Evolutionary conservation across 2,888 invertebrate species (phyloP), one percentile per base, ranked within the genome.

Genomic region (Amiota communis): DNA sequence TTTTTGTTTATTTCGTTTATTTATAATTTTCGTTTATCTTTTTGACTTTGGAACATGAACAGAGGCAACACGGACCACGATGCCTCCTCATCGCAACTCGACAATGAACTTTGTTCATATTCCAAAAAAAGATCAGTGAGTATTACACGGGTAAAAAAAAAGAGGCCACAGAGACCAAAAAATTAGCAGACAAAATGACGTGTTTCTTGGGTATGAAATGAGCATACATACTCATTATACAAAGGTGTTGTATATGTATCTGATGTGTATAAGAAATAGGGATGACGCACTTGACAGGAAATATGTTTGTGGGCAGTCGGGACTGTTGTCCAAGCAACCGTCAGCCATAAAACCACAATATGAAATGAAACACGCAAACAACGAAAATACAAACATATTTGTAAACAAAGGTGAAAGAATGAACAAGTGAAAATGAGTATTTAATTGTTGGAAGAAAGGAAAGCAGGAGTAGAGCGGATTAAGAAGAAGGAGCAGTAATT

Each of bases 301-400:
- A 68, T 51, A n/a, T 51, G 8, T 68, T 68, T 68, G 67, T 68
- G 67, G 67, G 53, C 67, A 68, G 53, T 68, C 51, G 53, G 47
- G 65, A 48, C 17, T 12, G 11, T 8, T 48, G 67, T 59, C 59
- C 17, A 17, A 36, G 36, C 59, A n/a, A 12, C 51, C 23, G n/a
- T 65, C 65, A 48, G n/a, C 12, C n/a, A 1, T 23, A 12, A 63
- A 36, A 23, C 15, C 15, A 63, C 36, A 63, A 63, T 13, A 53
- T 36, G 36, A 63, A 36, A 6, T 17, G 0, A 53, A 13, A 53
- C 53, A 53, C 53, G 15, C 53, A 17, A 59, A 20, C 59, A 20
- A 11, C 1, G n/a, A n/a, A 23, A 23, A 23, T 23, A 23, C 2
- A 23, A 2, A 23, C 23, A 23, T 23, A 23, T 23, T 23, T 23